Evolutionary conservation across 2,888 invertebrate species (phyloP), one percentile per base, ranked within the genome.

Genomic region (Achlya flavicornis): DNA sequence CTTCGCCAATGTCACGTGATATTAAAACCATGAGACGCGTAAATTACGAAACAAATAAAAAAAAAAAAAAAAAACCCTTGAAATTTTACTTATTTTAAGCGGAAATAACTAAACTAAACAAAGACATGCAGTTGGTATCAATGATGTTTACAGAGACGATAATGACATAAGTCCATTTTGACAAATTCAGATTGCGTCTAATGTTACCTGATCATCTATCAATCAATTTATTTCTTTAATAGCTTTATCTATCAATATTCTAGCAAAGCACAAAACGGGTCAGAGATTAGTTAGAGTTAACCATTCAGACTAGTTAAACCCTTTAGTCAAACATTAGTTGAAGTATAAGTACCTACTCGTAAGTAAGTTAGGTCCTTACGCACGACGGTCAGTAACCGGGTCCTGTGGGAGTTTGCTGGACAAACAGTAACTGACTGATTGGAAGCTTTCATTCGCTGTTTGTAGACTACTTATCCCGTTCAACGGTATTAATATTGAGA

Each of bases 351-450:
- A 73, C 35, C 35, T 35, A 35, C 68, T 70, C 66, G 68, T 73
- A 67, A 69, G 73, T 74, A 74, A 78, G 73, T 77, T 73, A 65
- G 68, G 66, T 73, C 72, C 77, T 77, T 71, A 66, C 68, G 67
- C 64, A 66, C 67, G 71, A 63, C 64, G 76, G 72, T 43, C 67
- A 68, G 72, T 63, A 65, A 72, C 71, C 71, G 57, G 65, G 69
- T 66, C 68, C 64, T 63, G 72, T 43, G 66, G 73, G 70, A 75
- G 75, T 76, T 75, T 71, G 74, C 66, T 61, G 62, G 64, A 78
- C 74, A 82, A 84, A 81, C 81, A 84, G 71, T 75, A 78, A 76
- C 77, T 76, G 79, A 81, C 78, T 82, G 81, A 84, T 84, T 79
- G 80, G 78, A 69, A 72, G 76, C 75, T 77, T 73, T 75, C 73